phyloP scores from a whole-genome alignment of 2,888 invertebrate genomes.

The Pachliopta kotzebuea region DNA sequence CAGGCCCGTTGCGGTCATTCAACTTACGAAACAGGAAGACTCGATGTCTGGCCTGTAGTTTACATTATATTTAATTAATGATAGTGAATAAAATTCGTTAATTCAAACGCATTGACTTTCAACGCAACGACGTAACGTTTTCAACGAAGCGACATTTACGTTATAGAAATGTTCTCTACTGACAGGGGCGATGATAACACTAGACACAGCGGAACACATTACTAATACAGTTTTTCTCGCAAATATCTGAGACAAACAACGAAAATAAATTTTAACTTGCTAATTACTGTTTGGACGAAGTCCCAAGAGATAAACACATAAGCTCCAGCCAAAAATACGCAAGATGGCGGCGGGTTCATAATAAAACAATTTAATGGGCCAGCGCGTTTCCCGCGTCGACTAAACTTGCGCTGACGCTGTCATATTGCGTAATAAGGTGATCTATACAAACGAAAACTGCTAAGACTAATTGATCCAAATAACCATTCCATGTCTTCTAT shows the following conservation, averaged over 20 bases:
- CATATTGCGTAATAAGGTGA: slow-evolving; percentile 74
- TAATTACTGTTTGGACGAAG: slow-evolving; percentile 78
- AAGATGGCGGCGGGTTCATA: slow-evolving; percentile 79
- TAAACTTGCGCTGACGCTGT: slow-evolving; percentile 77
- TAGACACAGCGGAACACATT: slow-evolving; percentile 9
- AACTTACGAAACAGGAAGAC: slow-evolving; percentile 35
- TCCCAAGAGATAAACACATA: slow-evolving; percentile 80
- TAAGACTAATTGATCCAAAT: slow-evolving; percentile 58
- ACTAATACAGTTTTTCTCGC: slow-evolving; percentile 22
- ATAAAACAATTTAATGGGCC: slow-evolving; percentile 81
- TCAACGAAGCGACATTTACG: slow-evolving; percentile 7
- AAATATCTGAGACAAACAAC: slow-evolving; percentile 47
- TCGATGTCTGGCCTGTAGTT: slow-evolving; percentile 18
- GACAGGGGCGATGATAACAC: slow-evolving; percentile 22
- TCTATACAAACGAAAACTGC: slow-evolving; percentile 71
- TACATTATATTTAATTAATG: slow-evolving; percentile 23
- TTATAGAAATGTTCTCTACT: slow-evolving; percentile 1
- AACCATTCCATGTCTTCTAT: slow-evolving; percentile 52
- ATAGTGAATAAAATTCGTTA: slow-evolving; percentile 22
- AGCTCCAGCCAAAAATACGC: slow-evolving; percentile 79
- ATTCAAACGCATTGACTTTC: slow-evolving; percentile 26
- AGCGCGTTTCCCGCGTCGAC: slow-evolving; percentile 80
- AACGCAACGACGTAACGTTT: slow-evolving; percentile 29
- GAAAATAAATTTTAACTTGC: slow-evolving; percentile 69
- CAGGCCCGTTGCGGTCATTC: slow-evolving; percentile 48